Evolutionary conservation across 1,140 invertebrate genomes (phyloP).

Genomic region (Drosophila kikkawai): DNA sequence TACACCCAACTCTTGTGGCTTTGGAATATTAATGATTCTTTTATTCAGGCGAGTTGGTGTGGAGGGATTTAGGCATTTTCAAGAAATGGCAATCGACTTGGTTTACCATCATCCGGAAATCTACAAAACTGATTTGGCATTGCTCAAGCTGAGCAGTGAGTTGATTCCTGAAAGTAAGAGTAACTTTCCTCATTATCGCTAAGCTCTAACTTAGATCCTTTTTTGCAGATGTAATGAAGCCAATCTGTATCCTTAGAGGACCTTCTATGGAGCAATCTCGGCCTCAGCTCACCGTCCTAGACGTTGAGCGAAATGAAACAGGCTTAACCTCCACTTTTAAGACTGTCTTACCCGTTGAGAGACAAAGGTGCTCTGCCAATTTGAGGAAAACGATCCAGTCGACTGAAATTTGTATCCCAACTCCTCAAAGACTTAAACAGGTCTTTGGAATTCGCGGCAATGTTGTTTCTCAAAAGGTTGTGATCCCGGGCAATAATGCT

Average conservation of each 20-base stretch:
- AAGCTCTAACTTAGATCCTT: neutral
- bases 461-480: neutral
- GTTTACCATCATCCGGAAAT: neutral
- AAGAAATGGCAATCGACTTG: neutral
- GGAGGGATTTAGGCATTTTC: neutral
- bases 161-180: neutral
- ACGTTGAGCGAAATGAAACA: neutral
- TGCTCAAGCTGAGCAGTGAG: neutral
- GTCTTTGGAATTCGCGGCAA: slow-evolving; percentile 1
- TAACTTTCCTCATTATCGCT: neutral
- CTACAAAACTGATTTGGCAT: neutral
- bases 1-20: neutral
- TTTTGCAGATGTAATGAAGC: neutral
- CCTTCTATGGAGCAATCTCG: no score
- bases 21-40: neutral
- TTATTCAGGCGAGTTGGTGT: neutral
- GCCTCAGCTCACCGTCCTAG: neutral
- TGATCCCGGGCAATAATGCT: neutral
- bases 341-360: no score
- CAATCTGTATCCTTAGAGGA: neutral
- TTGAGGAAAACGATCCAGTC: neutral
- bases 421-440: neutral
- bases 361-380: neutral
- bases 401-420: neutral
- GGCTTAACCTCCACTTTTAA: fast-evolving